These are phyloP conservation scores for Netelia melanura DNA, from an alignment of 2,888 invertebrate genomes.

Conservation along the genomic window DNA sequence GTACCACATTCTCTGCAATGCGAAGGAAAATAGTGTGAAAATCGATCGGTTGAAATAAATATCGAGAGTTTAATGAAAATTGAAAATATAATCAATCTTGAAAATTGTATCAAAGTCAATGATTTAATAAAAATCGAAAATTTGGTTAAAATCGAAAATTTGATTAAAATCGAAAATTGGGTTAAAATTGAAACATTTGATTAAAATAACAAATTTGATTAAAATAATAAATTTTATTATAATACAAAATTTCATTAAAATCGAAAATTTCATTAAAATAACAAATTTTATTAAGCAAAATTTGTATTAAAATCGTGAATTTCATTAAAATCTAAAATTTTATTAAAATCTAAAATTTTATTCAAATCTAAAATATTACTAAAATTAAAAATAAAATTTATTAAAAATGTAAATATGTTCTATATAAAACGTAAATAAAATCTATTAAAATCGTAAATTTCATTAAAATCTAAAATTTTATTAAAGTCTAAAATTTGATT, in stretches of 20 bases:
- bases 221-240: background rate
- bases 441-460: background rate
- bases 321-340: too few species aligned
- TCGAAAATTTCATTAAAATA: background rate
- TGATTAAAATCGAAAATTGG: background rate
- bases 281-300: background rate
- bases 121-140: background rate
- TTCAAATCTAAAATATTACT: too few species aligned
- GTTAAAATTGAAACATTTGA: too few species aligned
- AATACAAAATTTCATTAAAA: background rate
- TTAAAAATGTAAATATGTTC: background rate
- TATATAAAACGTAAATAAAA: too few species aligned
- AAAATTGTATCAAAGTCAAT: background rate
- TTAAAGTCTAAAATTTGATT: too few species aligned
- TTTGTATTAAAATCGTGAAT: too few species aligned
- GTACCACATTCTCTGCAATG: slow-evolving; percentile 52
- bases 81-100: background rate
- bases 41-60: background rate
- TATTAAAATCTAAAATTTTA: too few species aligned
- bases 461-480: too few species aligned
- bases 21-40: background rate
- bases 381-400: background rate
- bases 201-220: too few species aligned
- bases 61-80: background rate
- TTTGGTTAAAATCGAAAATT: background rate